Base-by-base conservation (phyloP, 2,888 invertebrate genomes). In the Apodemia mormo region DNA sequence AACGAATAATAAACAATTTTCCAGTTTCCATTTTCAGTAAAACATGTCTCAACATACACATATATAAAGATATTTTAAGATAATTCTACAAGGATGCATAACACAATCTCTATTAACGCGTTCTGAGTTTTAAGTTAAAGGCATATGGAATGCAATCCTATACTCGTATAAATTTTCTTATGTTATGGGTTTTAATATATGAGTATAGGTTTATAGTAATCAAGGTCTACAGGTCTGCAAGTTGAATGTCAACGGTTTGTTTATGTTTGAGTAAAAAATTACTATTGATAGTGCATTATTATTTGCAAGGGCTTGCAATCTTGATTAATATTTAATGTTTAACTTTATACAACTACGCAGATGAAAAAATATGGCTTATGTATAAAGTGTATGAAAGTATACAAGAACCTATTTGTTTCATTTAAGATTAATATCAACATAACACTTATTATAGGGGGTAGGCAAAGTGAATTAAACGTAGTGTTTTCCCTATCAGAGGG, bases 11-110 rank as follows among this genome's bases (percentile, higher is more conserved):
- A 80, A 83, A 81, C 80, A 76, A 85, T 91, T 92, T 90, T 85
- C 92, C 84, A 90, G 91, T 90, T 92, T 90, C 90, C 92, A 90
- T 92, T 92, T 92, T 92, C 92, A 92, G 92, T 86, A 87, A 87
- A 52, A 52, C 52, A 52, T 52, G 52, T 52, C 52, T n/a, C 86
- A 88, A 91, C 90, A 85, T 79, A 88, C 85, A 83, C 78, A 67
- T 65, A 65, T 12, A 22, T 43, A 12, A 40, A 2, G 54, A 52
- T 54, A 33, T 40, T 71, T 73, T 68, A 40, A 70, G 29, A 77
- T 71, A 73, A 69, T 78, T 68, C 72, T 14, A 61, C 4, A 61
- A 61, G 14, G 37, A 37, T 7, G n/a, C 8, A 52, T 52, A 8
- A 1, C n/a, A 52, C n/a, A 22, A 7, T n/a, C 7, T n/a, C 1